A percentile compares a stretch with the other conserved stretches of the same genome.
Conservation (phyloP, 2,113 vertebrate species). For the Gallinago media region DNA sequence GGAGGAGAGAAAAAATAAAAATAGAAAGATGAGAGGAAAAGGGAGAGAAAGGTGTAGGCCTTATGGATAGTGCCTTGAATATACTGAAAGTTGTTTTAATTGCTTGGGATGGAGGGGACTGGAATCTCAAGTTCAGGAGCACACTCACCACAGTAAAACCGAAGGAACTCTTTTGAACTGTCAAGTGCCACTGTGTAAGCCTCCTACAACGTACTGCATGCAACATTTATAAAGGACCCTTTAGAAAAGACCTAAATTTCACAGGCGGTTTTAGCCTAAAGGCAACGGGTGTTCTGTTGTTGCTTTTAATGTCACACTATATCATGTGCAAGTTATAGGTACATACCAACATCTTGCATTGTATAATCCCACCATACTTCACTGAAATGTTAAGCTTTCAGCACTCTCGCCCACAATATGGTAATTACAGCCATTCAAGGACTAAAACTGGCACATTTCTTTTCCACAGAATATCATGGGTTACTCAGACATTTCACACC, state of each 20-base stretch:
- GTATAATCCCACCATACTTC: conserved; percentile 51
- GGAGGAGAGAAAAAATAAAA: rapidly evolving
- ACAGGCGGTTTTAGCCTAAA: neutral
- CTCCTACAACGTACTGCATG: neutral
- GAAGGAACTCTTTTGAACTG: neutral
- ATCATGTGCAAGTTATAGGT: conserved; percentile 39
- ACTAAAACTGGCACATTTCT: conserved; percentile 56
- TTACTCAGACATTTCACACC: conserved; percentile 59
- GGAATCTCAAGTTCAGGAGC: neutral
- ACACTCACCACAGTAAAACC: neutral
- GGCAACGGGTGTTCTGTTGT: neutral
- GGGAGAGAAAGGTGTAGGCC: neutral
- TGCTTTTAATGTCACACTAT: conserved; percentile 28
- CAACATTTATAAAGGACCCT: neutral
- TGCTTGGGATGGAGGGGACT: neutral
- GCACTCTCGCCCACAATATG: conserved; percentile 63
- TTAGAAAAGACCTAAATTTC: conserved; percentile 1
- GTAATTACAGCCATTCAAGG: conserved; percentile 57
- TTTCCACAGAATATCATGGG: conserved; percentile 44
- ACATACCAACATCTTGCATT: conserved; percentile 51
- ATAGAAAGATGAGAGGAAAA: neutral
- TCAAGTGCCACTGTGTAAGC: neutral
- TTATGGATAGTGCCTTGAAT: neutral
- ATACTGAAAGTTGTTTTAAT: neutral
- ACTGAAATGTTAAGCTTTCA: conserved; percentile 70